Conservation (phyloP, 2,113 vertebrate genomes). For the Bujurquina vittata region DNA sequence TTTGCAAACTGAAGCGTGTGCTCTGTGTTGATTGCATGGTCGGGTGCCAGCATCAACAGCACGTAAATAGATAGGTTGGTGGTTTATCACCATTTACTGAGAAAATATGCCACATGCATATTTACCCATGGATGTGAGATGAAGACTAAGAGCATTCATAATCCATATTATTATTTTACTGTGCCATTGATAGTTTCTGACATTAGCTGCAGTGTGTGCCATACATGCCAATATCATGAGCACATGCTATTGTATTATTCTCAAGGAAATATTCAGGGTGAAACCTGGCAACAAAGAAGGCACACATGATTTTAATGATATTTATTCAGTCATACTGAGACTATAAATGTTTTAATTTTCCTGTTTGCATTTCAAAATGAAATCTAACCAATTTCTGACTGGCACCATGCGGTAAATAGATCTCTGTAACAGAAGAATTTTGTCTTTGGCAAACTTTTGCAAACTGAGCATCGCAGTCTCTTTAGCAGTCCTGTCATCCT, state of each 20-base stretch:
- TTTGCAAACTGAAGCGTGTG: conserved; percentile 47
- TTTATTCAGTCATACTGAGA: conserved; percentile 21
- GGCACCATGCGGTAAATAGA: conserved; percentile 3
- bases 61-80: conserved; percentile 33
- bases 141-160: conserved; percentile 8
- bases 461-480: conserved; percentile 12
- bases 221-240: conserved; percentile 46
- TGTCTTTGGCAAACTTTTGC: conserved; percentile 38
- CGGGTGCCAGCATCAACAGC: conserved; percentile 34
- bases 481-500: conserved; percentile 48
- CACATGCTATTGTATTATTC: conserved; percentile 36
- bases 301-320: conserved; percentile 18
- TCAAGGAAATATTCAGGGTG: conserved; percentile 42
- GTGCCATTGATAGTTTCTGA: conserved; percentile 44
- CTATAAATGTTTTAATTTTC: conserved; percentile 18
- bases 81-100: conserved; percentile 50
- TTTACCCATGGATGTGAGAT: conserved; percentile 6
- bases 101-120: conserved; percentile 24
- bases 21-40: conserved; percentile 58
- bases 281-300: conserved; percentile 4
- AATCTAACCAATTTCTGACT: conserved; percentile 13
- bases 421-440: background rate
- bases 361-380: conserved; percentile 52
- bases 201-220: conserved; percentile 17
- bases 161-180: conserved; percentile 33